Evolutionary conservation across 2,797 vertebrate genomes (phyloP), one percentile per base, ranked within the genome.

Genomic region (Tokudaia tokunoshimensis): DNA sequence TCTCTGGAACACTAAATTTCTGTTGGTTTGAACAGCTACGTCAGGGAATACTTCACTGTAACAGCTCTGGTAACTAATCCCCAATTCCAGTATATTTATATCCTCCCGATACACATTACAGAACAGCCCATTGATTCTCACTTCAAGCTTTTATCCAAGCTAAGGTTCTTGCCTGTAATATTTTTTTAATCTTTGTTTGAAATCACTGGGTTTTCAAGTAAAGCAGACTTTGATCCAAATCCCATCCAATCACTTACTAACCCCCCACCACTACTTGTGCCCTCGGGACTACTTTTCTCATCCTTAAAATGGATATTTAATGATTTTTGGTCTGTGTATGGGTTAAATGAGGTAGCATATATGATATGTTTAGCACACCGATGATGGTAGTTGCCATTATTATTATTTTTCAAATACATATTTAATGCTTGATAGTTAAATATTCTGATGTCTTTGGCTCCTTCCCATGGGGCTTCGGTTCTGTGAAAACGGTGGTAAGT

Each of bases 201-300:
- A 93, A 93, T 41, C 29, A 95, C 0, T 6, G 52, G 9, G 22
- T 61, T 79, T 91, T 88, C 44, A 91, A 91, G 26, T 72, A 34
- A 86, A 87, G 78, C 47, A 75, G 85, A 90, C 12, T 67, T 85
- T n/a, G 52, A 52, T 89, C 80, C 87, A 84, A 91, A 91, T 79
- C n/a, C 70, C 59, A 88, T 93, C 81, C 50, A 83, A n/a, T 91
- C 47, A 81, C 52, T 89, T 61, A 89, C 50, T 65, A 94, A 57
- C 41, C 55, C 70, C 11, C 34, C 72, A 81, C 3, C 19, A 75
- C 83, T 96, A 76, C 70, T 83, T 57, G 81, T 67, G 37, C 82
- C 96, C 80, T 84, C 93, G 67, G 24, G 61, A 82, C 47, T 63
- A 7, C 81, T 93, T 85, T 93, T 79, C 67, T 72, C 50, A 86